Conservation (phyloP, 2,888 invertebrate genomes). For the Leucoma salicis region DNA sequence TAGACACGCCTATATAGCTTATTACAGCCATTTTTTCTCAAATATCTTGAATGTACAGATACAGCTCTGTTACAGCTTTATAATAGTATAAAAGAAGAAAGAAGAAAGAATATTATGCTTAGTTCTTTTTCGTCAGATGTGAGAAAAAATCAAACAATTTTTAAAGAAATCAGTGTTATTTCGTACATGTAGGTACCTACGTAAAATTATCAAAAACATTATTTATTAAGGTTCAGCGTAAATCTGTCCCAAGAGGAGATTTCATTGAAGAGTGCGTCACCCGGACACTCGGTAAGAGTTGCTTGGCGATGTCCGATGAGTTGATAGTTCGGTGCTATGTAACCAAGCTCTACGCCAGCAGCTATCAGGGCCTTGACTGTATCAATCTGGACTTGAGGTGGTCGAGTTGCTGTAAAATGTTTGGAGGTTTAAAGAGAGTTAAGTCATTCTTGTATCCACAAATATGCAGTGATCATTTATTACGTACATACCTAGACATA, state of each 20-base stretch:
- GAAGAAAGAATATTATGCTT: too few relatives aligned
- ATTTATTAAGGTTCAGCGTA: neutral
- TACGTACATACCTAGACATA: too few relatives aligned
- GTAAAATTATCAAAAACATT: neutral
- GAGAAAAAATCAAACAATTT: neutral
- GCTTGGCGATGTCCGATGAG: conserved; percentile 83
- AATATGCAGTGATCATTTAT: too few relatives aligned
- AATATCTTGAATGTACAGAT: too few relatives aligned
- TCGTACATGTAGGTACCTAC: too few relatives aligned
- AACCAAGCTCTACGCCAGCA: conserved; percentile 81
- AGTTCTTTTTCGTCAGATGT: too few relatives aligned
- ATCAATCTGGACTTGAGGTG: conserved; percentile 79
- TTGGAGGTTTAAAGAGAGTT: too few relatives aligned
- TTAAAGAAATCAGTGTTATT: neutral
- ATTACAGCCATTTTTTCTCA: too few relatives aligned
- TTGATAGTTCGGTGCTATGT: conserved; percentile 80
- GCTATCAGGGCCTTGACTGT: conserved; percentile 80
- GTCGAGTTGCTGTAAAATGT: conserved; percentile 78
- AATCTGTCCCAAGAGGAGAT: conserved; percentile 80
- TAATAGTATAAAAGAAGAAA: too few relatives aligned
- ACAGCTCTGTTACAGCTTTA: too few relatives aligned
- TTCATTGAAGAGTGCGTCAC: conserved; percentile 82
- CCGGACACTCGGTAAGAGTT: conserved; percentile 85
- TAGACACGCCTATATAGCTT: too few relatives aligned
- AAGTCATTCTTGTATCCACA: too few relatives aligned